Evolutionary conservation across 2,888 invertebrate species (phyloP).

Genomic region (Drosophila anceps): DNA sequence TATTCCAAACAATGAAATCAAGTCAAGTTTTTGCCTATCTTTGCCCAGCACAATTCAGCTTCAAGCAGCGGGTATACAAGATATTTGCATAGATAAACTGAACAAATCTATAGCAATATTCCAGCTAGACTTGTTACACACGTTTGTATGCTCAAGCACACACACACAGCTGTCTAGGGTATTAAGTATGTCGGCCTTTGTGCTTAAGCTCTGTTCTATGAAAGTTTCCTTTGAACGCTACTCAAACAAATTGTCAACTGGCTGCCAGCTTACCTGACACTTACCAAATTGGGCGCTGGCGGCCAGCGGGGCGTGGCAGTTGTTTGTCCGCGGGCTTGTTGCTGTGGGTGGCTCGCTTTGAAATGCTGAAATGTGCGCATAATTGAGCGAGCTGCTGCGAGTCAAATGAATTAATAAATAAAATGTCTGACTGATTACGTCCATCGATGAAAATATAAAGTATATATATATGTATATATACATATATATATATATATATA

Average conservation of each 20-base stretch:
- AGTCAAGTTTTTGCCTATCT: constrained; percentile 1
- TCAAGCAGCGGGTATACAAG: neutral
- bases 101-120: neutral
- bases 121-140: neutral
- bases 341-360: constrained; percentile 21
- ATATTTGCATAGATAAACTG: neutral
- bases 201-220: neutral
- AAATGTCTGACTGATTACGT: constrained; percentile 55
- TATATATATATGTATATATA: constrained; percentile 8
- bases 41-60: neutral
- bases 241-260: constrained; percentile 59
- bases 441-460: constrained; percentile 49
- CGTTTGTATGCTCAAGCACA: no score
- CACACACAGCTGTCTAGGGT: neutral
- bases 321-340: neutral
- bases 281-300: constrained; percentile 26
- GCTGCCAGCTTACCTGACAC: constrained; percentile 37
- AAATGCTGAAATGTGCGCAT: constrained; percentile 45
- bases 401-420: constrained; percentile 37
- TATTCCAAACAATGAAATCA: constrained; percentile 49
- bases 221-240: constrained; percentile 5
- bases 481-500: neutral
- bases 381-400: constrained; percentile 33
- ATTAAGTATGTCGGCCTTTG: neutral
- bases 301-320: no score